Base-by-base conservation (phyloP, 2,888 invertebrate genomes). In the Nematopogon swammerdamellus region DNA sequence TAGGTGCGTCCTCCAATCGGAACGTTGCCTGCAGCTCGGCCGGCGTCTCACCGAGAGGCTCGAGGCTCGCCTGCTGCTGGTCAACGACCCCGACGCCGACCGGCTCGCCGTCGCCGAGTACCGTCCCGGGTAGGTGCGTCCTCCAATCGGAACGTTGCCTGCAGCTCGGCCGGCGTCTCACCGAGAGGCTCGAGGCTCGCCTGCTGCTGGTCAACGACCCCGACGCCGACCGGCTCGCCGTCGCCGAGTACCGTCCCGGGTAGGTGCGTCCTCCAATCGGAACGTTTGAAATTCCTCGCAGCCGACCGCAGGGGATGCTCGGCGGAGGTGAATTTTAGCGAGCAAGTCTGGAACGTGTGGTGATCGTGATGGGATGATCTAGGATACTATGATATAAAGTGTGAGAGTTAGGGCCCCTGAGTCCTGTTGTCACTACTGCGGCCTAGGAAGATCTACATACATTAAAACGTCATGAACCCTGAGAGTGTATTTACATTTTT, bases 71-170 rank as follows among this genome's bases (percentile, higher is more conserved):
- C 73, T 97, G 4, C 92, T 98, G 57, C 79, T 99, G 47, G 97
- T 97, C 10, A 99, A 98, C 69, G 99, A 99, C 74, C 99, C 99
- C 0, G 99, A 99, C 70, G 98, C 98, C 1, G 99, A 99, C 73
- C 83, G 99, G 50, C 79, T 97, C 56, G 97, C 97, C 0, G 87
- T 95, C 19, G 98, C 97, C 0, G 96, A 97, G 65, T 91, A 88
- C 67, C 81, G 85, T 62, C 62, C 70, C 4, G 72, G 72, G 90
- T 91, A 64, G 59, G 58, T 59, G 8, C 8, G 25, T 25, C 8
- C n/a, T n/a, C n/a, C n/a, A n/a, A n/a, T n/a, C n/a, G n/a, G n/a
- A n/a, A n/a, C n/a, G n/a, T n/a, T 89, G 93, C 18, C 64, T 95
- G 55, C 82, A 86, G 58, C 72, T 94, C 43, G 86, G 95, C 43